Base-by-base conservation (phyloP, 1,140 invertebrate species). In the Drosophila sp. region DNA sequence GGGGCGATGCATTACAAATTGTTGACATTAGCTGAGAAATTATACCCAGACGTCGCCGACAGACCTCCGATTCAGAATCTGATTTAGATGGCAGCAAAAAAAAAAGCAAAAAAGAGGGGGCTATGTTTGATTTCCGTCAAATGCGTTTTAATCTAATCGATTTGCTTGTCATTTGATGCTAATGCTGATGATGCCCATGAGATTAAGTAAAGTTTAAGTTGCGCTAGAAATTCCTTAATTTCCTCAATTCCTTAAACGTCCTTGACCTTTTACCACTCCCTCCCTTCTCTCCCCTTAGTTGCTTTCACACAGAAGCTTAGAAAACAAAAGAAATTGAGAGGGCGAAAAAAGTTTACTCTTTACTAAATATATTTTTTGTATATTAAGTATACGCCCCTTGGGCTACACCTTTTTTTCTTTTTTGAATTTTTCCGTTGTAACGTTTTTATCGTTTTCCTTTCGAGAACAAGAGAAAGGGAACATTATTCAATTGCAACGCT, bases 1-100 rank as follows among this genome's bases (percentile, higher is more conserved):
- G 73, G 44, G 61, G 62, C 72, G 69, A 79, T 86, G 79, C 76
- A 87, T 83, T 79, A 68, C 64, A 77, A 87, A 89, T 89, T 83
- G 72, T 89, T 83, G 80, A 89, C 76, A 85, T 86, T 85, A 85
- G 66, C 70, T 56, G 62, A 72, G 77, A 66, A 77, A 57, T 68
- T 72, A 69, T 50, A 71, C 54, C 72, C 71, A 78, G 75, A 66
- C 61, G 66, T 38, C 71, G 72, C 60, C 71, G 41, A 25, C 44
- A 50, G 44, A 50, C 44, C 23, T 50, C n/a, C 44, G 44, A 50
- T 50, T 50, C 25, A 7, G 44, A 50, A 27, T 50, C 44, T 10
- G 6, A 50, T 27, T 27, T 10, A 27, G 17, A 47, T 25, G 17
- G n/a, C 5, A 47, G 1, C 35, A 38, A 38, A 8, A 8, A 4